Conservation (phyloP, 35 echinoderm and acorn worm species). For the Heliocidaris erythrogramma region DNA sequence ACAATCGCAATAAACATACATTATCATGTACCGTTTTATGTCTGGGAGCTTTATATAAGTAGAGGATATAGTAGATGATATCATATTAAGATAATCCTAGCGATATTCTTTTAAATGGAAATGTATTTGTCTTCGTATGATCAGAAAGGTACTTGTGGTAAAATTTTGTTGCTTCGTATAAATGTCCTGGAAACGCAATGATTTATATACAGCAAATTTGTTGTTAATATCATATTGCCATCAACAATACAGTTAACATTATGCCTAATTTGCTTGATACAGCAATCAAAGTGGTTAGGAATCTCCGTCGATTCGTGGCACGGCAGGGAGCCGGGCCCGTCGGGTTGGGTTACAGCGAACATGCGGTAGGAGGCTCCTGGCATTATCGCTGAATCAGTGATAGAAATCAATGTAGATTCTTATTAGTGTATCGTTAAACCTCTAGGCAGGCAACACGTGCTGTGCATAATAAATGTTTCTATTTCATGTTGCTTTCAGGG, state of each 20-base stretch:
- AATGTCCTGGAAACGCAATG: too few species aligned
- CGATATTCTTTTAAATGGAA: neutral
- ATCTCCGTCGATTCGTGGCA: neutral
- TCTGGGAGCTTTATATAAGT: neutral
- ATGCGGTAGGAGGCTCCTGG: neutral
- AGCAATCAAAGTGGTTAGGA: neutral
- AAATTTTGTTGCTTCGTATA: too few species aligned
- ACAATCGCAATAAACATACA: neutral
- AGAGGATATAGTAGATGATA: neutral
- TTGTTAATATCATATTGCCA: neutral
- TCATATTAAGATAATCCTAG: neutral
- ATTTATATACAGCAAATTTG: neutral
- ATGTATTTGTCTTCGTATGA: too few species aligned
- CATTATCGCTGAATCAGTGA: constrained; percentile 9
- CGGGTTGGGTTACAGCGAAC: neutral
- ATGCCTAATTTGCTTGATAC: neutral
- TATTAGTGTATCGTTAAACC: constrained; percentile 12
- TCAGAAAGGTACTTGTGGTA: too few species aligned
- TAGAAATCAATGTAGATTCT: constrained; percentile 4
- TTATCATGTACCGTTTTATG: neutral
- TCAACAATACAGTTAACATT: neutral
- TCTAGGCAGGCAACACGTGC: neutral
- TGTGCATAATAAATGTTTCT: neutral
- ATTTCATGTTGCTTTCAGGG: neutral
- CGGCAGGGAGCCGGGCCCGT: neutral